These are phyloP conservation scores for Melikaiella ostensackeni DNA, from an alignment of 2,888 invertebrate species.

Conservation along the genomic window DNA sequence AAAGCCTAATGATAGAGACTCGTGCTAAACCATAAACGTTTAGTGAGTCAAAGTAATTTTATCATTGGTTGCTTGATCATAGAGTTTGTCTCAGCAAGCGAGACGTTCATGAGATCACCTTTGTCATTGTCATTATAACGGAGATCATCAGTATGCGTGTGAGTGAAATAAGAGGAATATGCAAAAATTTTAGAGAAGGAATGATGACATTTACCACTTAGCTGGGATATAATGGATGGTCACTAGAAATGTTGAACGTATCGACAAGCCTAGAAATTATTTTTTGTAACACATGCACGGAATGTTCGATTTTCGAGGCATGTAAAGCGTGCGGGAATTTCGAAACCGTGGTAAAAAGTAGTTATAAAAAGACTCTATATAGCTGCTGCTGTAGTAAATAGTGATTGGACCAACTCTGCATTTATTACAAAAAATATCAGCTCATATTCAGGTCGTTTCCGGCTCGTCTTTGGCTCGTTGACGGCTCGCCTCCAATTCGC, in stretches of 20 bases:
- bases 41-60: conserved; percentile 1
- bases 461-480: too few species aligned
- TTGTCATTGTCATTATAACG: conserved; percentile 20
- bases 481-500: too few species aligned
- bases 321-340: too few species aligned
- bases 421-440: too few species aligned
- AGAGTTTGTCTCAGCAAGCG: background rate
- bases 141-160: conserved; percentile 5
- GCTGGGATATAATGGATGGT: background rate
- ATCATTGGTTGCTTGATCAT: background rate
- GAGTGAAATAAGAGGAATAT: conserved; percentile 3
- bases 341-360: too few species aligned
- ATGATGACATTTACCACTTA: conserved; percentile 1
- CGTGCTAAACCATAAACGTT: background rate
- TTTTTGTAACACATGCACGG: too few species aligned
- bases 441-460: too few species aligned
- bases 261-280: background rate
- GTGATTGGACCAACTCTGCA: too few species aligned
- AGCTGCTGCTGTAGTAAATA: too few species aligned
- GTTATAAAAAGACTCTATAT: too few species aligned
- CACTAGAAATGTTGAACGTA: background rate
- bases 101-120: conserved; percentile 5
- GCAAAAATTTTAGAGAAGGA: conserved; percentile 1
- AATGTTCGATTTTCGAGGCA: too few species aligned
- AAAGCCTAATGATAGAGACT: background rate